Evolutionary conservation across 2,113 vertebrate genomes (phyloP).

Genomic region (Dicaeum eximium): DNA sequence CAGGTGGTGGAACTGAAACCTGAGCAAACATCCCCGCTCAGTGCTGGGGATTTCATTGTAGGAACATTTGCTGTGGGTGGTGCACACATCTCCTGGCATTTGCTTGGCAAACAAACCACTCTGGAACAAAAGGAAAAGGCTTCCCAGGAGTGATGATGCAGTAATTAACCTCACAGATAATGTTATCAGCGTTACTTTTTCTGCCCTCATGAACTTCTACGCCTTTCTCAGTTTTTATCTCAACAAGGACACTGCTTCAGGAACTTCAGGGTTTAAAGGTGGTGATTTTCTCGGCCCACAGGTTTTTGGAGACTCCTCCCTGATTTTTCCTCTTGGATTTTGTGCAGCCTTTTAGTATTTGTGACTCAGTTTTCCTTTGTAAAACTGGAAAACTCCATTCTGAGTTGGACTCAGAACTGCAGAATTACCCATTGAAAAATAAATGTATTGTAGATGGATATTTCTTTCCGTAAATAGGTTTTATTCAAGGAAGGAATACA

Average conservation of each 20-base stretch:
- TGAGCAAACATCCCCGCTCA: slow-evolving; percentile 64
- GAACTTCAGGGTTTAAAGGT: neutral
- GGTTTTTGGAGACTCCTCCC: neutral
- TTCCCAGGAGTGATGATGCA: neutral
- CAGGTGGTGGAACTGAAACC: slow-evolving; percentile 71
- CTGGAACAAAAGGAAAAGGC: slow-evolving; percentile 28
- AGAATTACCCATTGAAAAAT: neutral
- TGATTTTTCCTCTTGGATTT: neutral
- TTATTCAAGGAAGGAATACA: neutral
- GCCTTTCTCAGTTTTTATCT: neutral
- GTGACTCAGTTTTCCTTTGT: neutral
- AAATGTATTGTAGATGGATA: neutral
- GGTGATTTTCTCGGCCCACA: neutral
- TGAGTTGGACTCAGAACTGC: too few species aligned
- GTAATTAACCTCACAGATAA: slow-evolving; percentile 31
- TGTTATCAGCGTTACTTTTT: neutral
- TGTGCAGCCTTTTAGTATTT: neutral
- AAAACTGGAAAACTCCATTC: neutral
- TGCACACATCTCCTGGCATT: slow-evolving; percentile 34
- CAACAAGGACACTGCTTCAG: neutral
- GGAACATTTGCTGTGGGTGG: slow-evolving; percentile 69
- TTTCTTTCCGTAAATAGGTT: neutral
- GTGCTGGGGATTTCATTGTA: slow-evolving; percentile 33
- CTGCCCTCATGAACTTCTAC: neutral
- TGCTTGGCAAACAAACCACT: slow-evolving; percentile 60